Conservation (phyloP, 2,113 vertebrate genomes). For the Taurulus bubalis region DNA sequence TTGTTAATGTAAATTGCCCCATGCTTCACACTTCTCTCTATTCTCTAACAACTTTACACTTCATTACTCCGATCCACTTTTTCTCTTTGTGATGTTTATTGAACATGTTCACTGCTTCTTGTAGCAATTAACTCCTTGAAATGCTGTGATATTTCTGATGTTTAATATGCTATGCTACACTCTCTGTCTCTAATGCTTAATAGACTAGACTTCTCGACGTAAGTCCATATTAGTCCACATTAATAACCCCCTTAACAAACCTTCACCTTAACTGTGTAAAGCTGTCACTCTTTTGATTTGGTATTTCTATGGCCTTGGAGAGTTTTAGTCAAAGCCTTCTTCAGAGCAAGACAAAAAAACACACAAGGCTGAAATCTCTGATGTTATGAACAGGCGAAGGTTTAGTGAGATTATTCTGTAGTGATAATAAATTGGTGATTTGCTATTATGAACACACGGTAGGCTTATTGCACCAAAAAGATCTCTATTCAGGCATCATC, state of each 20-base stretch:
- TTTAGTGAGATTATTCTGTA: neutral
- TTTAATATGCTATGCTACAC: constrained; percentile 76
- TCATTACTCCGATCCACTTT: constrained; percentile 49
- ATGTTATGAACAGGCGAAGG: neutral
- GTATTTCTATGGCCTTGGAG: constrained; percentile 73
- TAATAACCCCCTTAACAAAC: constrained; percentile 62
- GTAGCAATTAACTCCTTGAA: constrained; percentile 64
- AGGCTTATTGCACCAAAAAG: neutral
- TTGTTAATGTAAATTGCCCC: constrained; percentile 42
- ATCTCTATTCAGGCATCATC: neutral
- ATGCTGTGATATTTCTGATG: constrained; percentile 67
- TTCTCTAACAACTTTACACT: constrained; percentile 59
- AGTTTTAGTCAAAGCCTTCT: constrained; percentile 49
- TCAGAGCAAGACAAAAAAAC: neutral
- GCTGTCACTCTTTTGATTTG: constrained; percentile 71
- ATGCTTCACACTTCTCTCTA: constrained; percentile 55
- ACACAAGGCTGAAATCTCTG: neutral
- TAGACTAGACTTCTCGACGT: constrained; percentile 82
- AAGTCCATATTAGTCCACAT: constrained; percentile 73
- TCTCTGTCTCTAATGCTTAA: constrained; percentile 78
- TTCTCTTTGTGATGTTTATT: constrained; percentile 64
- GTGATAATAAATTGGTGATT: neutral
- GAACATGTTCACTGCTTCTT: constrained; percentile 60
- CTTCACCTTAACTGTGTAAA: constrained; percentile 69
- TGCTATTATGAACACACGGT: constrained; percentile 6